A percentile compares a stretch with the other conserved stretches of the same genome.
Conservation (phyloP, 2,888 invertebrate genomes). For the Calameuta filiformis region DNA sequence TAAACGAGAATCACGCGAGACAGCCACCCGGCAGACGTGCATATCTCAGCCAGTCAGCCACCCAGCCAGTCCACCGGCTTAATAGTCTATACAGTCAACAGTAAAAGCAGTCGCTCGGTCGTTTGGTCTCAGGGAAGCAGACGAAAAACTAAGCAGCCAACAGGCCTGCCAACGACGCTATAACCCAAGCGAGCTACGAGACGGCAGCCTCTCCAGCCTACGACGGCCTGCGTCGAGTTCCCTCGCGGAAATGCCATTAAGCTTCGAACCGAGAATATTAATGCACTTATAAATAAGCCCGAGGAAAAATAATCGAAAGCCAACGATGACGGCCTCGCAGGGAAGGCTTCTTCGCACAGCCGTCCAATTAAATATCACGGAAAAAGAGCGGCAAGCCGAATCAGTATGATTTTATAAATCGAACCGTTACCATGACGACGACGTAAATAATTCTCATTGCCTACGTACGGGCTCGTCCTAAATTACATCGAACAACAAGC, state of each 20-base stretch:
- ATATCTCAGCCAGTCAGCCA: neutral
- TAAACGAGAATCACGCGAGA: slow-evolving; percentile 18
- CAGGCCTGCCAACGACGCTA: neutral
- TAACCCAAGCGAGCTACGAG: neutral
- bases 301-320: slow-evolving; percentile 41
- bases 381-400: neutral
- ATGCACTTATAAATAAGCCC: slow-evolving; percentile 57
- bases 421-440: neutral
- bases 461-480: neutral
- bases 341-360: neutral
- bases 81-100: neutral
- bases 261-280: slow-evolving; percentile 47
- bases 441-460: neutral
- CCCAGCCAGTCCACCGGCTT: neutral
- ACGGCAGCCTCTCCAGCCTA: neutral
- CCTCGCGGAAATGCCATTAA: slow-evolving; percentile 46
- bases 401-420: neutral
- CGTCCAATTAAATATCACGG: neutral
- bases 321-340: neutral
- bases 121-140: neutral
- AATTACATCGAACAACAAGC: neutral
- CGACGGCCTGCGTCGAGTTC: neutral
- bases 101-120: neutral
- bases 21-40: slow-evolving; percentile 14
- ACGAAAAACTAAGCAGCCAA: neutral